A percentile compares a stretch with the other conserved stretches of the same genome.
phyloP scores from a whole-genome alignment of 2,113 vertebrate genomes.

The Microtus montanus region DNA sequence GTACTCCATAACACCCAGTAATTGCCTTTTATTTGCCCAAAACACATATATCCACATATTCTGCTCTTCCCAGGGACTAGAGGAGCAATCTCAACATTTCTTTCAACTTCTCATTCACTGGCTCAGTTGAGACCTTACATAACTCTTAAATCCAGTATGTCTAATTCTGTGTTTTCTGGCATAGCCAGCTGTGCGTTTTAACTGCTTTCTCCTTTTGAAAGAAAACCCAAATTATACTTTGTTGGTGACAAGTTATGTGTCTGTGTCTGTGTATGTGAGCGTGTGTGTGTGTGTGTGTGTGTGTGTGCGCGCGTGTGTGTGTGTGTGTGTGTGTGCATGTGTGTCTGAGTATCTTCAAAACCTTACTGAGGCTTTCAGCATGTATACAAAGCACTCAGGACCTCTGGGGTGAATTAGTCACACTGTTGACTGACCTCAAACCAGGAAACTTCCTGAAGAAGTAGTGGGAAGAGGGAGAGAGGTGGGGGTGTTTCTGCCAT shows the following conservation, averaged over 20 bases:
- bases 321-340: background rate
- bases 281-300: background rate
- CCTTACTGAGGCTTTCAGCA: background rate
- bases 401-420: constrained; percentile 23
- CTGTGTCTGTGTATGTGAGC: background rate
- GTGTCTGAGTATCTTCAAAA: background rate
- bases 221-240: constrained; percentile 63
- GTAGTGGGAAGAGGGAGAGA: too few species aligned
- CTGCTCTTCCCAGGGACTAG: constrained; percentile 68
- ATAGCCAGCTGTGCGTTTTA: constrained; percentile 76
- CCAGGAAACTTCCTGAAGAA: background rate
- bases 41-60: constrained; percentile 74
- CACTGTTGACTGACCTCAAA: constrained; percentile 37
- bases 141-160: constrained; percentile 79
- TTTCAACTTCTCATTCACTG: constrained; percentile 74
- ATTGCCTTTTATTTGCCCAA: constrained; percentile 76
- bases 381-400: constrained; percentile 32
- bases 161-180: constrained; percentile 77
- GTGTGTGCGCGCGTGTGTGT: background rate
- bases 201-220: constrained; percentile 70
- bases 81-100: constrained; percentile 64
- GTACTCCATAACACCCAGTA: constrained; percentile 65
- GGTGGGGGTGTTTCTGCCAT: background rate
- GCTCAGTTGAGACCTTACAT: constrained; percentile 73
- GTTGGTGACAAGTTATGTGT: constrained; percentile 4